Conservation (phyloP, 2,113 vertebrate genomes). For the Takifugu flavidus region DNA sequence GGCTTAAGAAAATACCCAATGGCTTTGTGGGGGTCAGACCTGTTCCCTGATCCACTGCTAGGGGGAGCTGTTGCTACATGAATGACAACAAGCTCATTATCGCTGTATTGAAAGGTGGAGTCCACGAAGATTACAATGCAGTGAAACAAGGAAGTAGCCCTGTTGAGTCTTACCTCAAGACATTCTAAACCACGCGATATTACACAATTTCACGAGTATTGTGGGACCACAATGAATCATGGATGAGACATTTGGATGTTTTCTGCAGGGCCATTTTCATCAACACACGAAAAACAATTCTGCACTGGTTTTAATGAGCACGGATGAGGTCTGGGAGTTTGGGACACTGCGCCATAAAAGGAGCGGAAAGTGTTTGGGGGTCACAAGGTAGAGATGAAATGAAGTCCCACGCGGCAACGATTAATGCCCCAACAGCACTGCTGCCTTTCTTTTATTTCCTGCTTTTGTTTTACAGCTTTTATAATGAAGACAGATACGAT, state of each 20-base stretch:
- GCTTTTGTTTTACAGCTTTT: neutral
- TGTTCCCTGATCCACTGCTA: conserved; percentile 24
- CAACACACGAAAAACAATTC: conserved; percentile 21
- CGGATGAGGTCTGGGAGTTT: conserved; percentile 36
- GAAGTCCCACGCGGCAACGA: neutral
- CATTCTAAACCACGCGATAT: conserved; percentile 8
- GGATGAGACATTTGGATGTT: conserved; percentile 19
- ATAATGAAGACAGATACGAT: neutral
- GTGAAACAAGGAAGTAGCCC: conserved; percentile 12
- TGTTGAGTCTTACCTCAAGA: conserved; percentile 17
- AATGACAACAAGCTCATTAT: neutral
- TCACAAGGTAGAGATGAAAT: conserved; percentile 12
- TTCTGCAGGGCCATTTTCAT: conserved; percentile 12
- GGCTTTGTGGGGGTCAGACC: neutral
- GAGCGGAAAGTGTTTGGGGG: neutral
- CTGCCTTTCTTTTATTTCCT: neutral
- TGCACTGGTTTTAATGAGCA: conserved; percentile 31
- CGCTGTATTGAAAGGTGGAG: neutral
- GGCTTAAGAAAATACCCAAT: too few relatives aligned
- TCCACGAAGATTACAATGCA: neutral
- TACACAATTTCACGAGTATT: conserved; percentile 8
- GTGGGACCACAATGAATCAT: conserved; percentile 18
- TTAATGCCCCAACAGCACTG: neutral
- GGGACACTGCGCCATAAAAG: conserved; percentile 14
- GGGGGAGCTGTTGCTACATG: conserved; percentile 72